Evolutionary conservation across 2,113 vertebrate genomes (phyloP).

Genomic region (Rhinichthys klamathensis): DNA sequence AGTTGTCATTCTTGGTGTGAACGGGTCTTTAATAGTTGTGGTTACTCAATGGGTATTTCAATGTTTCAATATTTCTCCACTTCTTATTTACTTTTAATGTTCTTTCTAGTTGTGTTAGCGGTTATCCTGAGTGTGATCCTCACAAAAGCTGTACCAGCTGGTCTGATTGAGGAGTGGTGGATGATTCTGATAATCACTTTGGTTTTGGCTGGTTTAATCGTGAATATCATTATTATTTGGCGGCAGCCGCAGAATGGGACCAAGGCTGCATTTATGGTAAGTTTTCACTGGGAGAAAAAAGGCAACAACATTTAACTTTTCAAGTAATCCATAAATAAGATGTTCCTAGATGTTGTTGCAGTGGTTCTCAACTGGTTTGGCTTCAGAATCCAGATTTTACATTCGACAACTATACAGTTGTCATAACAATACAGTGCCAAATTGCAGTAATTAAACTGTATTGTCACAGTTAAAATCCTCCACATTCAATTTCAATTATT

Average conservation of each 20-base stretch:
- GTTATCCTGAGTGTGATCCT: constrained; percentile 66
- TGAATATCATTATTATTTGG: constrained; percentile 75
- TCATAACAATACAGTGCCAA: background rate
- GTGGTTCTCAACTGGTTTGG: background rate
- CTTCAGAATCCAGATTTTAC: background rate
- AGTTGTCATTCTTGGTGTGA: background rate
- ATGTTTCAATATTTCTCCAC: background rate
- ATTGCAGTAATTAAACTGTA: too few species aligned
- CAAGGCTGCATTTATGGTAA: constrained; percentile 82
- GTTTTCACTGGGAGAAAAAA: background rate
- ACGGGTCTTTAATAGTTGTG: background rate
- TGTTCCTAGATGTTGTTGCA: background rate
- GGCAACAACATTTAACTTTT: background rate
- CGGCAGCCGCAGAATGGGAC: constrained; percentile 79
- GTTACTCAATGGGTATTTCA: too few species aligned
- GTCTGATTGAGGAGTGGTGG: constrained; percentile 69
- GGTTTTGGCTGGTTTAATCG: constrained; percentile 66
- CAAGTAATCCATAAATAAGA: background rate
- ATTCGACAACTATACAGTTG: background rate
- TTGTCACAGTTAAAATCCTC: too few species aligned
- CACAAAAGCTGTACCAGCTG: constrained; percentile 57
- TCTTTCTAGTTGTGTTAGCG: constrained; percentile 64
- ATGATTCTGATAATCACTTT: constrained; percentile 70
- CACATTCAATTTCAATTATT: too few species aligned
- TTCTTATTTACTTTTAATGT: background rate